Conservation (phyloP, 2,797 vertebrate species). For the Triplophysa bombifrons region DNA sequence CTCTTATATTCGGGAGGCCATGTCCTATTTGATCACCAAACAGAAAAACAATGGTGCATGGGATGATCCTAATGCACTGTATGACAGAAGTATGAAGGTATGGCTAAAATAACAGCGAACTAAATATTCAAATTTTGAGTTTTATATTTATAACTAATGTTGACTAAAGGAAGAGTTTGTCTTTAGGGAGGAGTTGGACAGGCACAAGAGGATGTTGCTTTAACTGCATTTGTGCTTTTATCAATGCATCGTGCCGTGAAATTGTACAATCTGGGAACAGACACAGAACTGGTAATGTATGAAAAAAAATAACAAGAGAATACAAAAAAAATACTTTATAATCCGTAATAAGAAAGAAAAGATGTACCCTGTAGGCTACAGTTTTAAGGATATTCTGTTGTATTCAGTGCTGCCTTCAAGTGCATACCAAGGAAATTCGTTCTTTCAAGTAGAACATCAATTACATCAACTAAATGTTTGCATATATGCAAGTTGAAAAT, state of each 20-base stretch:
- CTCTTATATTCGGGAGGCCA: constrained; percentile 58
- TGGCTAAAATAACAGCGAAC: background rate
- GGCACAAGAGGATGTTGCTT: constrained; percentile 63
- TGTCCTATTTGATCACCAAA: constrained; percentile 68
- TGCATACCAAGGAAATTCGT: too few species aligned
- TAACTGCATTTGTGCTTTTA: constrained; percentile 73
- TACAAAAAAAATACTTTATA: background rate
- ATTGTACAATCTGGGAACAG: background rate
- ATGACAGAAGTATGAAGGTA: constrained; percentile 71
- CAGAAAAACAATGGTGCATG: constrained; percentile 65
- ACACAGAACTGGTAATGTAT: constrained; percentile 64
- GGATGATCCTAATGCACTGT: constrained; percentile 65
- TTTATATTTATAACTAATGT: background rate
- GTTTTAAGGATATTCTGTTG: too few species aligned
- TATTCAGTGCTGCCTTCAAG: too few species aligned
- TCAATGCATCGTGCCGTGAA: constrained; percentile 59
- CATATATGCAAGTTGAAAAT: too few species aligned
- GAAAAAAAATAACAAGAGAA: background rate
- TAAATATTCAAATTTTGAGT: too few species aligned
- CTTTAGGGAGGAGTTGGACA: constrained; percentile 68
- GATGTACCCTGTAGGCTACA: background rate
- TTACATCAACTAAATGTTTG: too few species aligned
- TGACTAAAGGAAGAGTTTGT: background rate
- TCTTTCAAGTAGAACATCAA: too few species aligned
- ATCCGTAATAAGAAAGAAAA: background rate